Base-by-base conservation (phyloP, 2,113 vertebrate species). In the Pituophis catenifer region DNA sequence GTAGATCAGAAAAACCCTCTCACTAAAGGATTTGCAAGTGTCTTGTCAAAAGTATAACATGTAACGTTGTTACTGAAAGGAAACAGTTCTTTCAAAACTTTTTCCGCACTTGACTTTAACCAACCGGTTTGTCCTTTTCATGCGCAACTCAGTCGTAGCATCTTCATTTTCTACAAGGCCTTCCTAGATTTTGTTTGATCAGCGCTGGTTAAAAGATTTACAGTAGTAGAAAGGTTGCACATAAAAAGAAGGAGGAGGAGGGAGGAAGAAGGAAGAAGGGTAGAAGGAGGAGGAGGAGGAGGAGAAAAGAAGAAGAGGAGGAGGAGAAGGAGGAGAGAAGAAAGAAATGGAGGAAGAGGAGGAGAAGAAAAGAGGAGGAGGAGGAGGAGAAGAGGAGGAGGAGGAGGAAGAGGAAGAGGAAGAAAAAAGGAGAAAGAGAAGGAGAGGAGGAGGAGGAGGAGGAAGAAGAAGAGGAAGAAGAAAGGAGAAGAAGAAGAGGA, bases 11-110 rank as follows among this genome's bases (percentile, higher is more conserved):
- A 97, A 96, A 44, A 93, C 92, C 91, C 93, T 93, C 93, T 94
- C 93, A 92, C 95, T 96, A 97, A 97, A 97, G 97, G 94, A 95
- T 95, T 95, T 96, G 94, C 96, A 96, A 96, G 96, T 96, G 95
- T 97, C 97, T 96, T 96, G 97, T 97, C 96, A 97, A 96, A 97
- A 95, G 94, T 95, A 93, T 92, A 92, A 91, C 94, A 94, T 96
- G 93, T 92, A 91, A 95, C 95, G 94, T 95, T 96, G 94, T 95
- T 95, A 94, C 91, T 23, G 0, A 92, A 95, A 93, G 96, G 95
- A 93, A 94, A 75, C 55, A 87, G 33, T 94, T 96, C 94, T 95
- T 95, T 92, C 95, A 92, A 91, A 96, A 94, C 93, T 95, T 96
- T 95, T 95, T 96, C 8, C 95, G 95, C 94, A 94, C 95, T 95